Evolutionary conservation across 53 echinoderm and acorn worm species (phyloP).

Genomic region (Glandiceps talaboti): DNA sequence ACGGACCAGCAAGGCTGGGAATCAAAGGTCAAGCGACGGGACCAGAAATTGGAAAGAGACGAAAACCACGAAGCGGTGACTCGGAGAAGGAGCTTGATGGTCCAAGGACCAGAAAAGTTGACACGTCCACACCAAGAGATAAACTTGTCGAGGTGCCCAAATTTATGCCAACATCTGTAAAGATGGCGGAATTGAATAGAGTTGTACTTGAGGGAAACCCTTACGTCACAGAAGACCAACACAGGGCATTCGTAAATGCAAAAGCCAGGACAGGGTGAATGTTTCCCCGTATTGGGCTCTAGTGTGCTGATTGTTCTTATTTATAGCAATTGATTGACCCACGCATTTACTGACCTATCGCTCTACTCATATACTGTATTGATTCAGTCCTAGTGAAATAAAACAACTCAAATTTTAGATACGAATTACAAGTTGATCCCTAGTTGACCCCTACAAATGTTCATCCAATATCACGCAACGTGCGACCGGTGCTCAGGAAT

Average conservation of each 20-base stretch:
- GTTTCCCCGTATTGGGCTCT: too few species aligned
- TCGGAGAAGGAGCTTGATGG: not conserved
- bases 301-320: too few species aligned
- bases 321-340: too few species aligned
- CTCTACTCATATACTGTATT: too few species aligned
- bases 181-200: not conserved
- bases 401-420: too few species aligned
- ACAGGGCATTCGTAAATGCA: not conserved
- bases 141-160: not conserved
- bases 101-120: not conserved
- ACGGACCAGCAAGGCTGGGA: not conserved
- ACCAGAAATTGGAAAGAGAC: not conserved
- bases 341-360: too few species aligned
- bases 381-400: too few species aligned
- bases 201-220: not conserved
- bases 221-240: not conserved
- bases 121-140: not conserved
- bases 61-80: not conserved
- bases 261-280: not conserved
- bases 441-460: too few species aligned
- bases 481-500: too few species aligned
- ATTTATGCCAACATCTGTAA: not conserved
- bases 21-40: not conserved
- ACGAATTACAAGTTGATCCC: too few species aligned
- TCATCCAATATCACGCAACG: too few species aligned